Conservation (phyloP, 2,888 invertebrate species). For the Metacarcinus magister region DNA sequence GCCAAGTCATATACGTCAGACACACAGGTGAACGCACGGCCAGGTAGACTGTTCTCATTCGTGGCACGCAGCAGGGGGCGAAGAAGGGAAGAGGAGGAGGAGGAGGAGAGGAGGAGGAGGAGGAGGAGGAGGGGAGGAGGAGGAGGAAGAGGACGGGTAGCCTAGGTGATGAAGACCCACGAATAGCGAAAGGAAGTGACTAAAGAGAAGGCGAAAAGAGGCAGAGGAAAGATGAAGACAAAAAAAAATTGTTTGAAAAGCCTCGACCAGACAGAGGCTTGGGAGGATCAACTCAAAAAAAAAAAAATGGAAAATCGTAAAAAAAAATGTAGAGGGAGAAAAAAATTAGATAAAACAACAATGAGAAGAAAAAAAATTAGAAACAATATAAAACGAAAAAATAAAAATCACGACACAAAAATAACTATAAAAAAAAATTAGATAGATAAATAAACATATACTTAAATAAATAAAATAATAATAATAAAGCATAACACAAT, state of each 20-base stretch:
- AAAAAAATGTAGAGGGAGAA: neutral
- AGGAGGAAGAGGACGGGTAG: neutral
- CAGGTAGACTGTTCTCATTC: conserved; percentile 60
- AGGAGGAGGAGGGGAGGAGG: neutral
- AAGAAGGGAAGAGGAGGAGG: neutral
- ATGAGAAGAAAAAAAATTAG: neutral
- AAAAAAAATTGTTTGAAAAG: neutral
- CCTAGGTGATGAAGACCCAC: neutral
- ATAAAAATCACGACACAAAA: neutral
- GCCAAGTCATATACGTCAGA: conserved; percentile 51
- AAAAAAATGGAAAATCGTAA: neutral
- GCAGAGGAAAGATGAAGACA: neutral
- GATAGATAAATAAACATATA: neutral
- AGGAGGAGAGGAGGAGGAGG: neutral
- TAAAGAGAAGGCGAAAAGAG: neutral
- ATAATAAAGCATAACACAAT: neutral
- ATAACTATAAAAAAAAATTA: too few relatives aligned
- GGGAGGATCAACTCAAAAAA: neutral
- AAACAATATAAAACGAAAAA: neutral
- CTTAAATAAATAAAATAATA: neutral
- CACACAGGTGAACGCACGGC: conserved; percentile 34
- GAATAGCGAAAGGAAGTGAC: neutral
- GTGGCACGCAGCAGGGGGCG: conserved; percentile 32
- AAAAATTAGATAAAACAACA: neutral
- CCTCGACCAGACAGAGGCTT: neutral